Evolutionary conservation across 2,797 vertebrate species (phyloP), one percentile per base, ranked within the genome.

Genomic region (Leptoclinus maculatus): DNA sequence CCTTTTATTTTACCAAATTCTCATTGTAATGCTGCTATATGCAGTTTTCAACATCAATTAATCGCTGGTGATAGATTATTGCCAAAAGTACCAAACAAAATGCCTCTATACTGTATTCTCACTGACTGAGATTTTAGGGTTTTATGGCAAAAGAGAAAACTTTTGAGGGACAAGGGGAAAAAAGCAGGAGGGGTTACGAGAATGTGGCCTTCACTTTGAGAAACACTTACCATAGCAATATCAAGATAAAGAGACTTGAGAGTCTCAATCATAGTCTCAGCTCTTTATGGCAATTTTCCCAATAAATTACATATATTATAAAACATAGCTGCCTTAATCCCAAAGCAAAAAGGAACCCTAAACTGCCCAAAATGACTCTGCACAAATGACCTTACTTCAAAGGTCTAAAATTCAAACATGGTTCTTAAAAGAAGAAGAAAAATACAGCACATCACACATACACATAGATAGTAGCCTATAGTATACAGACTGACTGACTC

Each of bases 401-500:
- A 79, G 49, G 49, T 71, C 72, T 71, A 41, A 65, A 83, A 64
- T 65, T 67, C 36, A 78, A 60, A 58, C 19, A 14, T 29, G 43
- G 14, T 54, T 71, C 47, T 68, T 45, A 54, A 51, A 59, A 29
- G 69, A 59, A 67, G 69, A 62, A 67, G 76, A 66, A 0, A 76
- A 74, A 71, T 14, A 75, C 45, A 65, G 62, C 29, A 67, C 38
- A 57, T 51, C 38, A 69, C 32, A 34, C 3, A 47, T 38, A 53
- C 59, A 75, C 27, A 64, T 23, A 74, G 54, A 81, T 69, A 64
- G 65, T 88, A 7, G 27, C 27, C 9, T 8, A 66, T 63, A 88
- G 80, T 83, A 78, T 81, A 80, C 54, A 87, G 75, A 80, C 83
- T 85, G 75, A 80, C 83, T 85, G 87, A 91, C 84, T 92, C 82